Evolutionary conservation across 2,888 invertebrate species (phyloP), one percentile per base, ranked within the genome.

Genomic region (Amblyjoppa proteus): DNA sequence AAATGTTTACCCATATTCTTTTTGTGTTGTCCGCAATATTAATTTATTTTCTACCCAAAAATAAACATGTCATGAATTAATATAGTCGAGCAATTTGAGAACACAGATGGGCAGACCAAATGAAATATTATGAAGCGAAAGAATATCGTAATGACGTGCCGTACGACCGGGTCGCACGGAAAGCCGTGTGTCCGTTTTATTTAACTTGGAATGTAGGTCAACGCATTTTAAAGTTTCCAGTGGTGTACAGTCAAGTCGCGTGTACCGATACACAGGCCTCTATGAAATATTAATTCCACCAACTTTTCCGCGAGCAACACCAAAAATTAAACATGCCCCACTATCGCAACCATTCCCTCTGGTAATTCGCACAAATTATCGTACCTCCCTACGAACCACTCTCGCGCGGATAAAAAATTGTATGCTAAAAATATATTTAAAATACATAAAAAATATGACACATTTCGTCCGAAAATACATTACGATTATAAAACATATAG

Each of bases 161-260:
- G 41, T 68, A 68, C 41, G 41, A 68, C n/a, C n/a, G 20, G 68
- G 9, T 20, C 68, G 11, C 38, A 34, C 64, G 31, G 64, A 64
- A 34, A 28, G 64, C 68, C 38, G n/a, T 68, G 20, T 41, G 68
- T 41, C 68, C 38, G 68, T 68, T 68, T 68, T 68, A 68, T 68
- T 68, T 41, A 68, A 68, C 68, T 68, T 41, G 68, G 20, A 11
- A 68, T 25, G 41, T 68, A 68, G 68, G 68, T 68, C 68, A 68
- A 68, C 68, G 68, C 68, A 25, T 41, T 68, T 16, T 38, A 68
- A 68, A 38, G 41, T 64, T 68, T 13, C 20, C 38, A 68, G 41
- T 41, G 68, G 41, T 49, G 45, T 68, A 68, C 41, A 68, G 68
- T 20, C 41, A 20, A 68, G 38, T n/a, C 68, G 16, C 68, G 41